These are phyloP conservation scores for Ovis canadensis DNA, from an alignment of 2,113 vertebrate species.

Conservation along the genomic window DNA sequence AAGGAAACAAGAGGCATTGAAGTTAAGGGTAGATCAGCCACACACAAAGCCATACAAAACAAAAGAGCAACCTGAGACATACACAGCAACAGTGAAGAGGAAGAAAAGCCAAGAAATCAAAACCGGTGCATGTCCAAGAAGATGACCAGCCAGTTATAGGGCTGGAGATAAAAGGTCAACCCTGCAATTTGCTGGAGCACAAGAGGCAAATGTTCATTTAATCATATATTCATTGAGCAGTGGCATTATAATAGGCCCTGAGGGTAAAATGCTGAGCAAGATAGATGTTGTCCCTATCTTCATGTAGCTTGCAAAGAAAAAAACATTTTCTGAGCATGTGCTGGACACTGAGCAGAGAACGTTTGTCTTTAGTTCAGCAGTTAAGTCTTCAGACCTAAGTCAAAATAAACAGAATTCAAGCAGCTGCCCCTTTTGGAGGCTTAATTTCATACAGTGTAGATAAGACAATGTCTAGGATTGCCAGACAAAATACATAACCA, in stretches of 20 bases:
- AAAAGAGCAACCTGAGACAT: background rate
- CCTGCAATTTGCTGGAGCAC: background rate
- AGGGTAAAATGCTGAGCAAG: background rate
- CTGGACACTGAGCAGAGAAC: background rate
- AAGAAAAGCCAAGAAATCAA: slow-evolving; percentile 12
- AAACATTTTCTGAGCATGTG: background rate
- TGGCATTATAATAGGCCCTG: background rate
- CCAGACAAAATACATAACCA: slow-evolving; percentile 23
- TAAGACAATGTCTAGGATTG: background rate
- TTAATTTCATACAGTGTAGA: background rate
- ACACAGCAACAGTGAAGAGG: background rate
- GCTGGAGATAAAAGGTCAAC: slow-evolving; percentile 7
- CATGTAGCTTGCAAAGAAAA: background rate
- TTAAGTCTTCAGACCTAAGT: background rate
- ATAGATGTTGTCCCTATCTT: background rate
- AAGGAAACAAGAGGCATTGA: background rate
- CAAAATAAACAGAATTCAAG: slow-evolving; percentile 24
- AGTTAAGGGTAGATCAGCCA: background rate
- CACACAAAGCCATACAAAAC: background rate
- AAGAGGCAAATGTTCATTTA: slow-evolving; percentile 6
- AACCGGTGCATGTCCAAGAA: background rate
- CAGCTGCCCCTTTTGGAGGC: background rate
- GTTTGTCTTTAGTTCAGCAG: background rate
- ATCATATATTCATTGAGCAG: slow-evolving; percentile 12
- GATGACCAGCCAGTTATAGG: background rate